Percentiles rank a stretch among this genome's conserved stretches.
Evolutionary conservation across 2,113 vertebrate genomes (phyloP).

Genomic region (Acrocephalus arundinaceus): DNA sequence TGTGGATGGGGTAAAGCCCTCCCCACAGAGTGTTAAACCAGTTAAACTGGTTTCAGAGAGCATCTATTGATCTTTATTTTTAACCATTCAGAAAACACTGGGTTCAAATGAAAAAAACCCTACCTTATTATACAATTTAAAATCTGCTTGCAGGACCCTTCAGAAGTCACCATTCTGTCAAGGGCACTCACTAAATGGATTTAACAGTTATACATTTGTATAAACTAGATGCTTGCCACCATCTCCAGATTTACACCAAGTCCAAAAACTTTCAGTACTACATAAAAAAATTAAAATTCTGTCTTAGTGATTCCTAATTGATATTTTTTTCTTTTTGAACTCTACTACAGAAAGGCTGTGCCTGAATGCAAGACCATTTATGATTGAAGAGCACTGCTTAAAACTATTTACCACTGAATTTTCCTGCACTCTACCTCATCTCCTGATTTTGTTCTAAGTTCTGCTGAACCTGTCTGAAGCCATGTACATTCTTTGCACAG

Average conservation of each 20-base stretch:
- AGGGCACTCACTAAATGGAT: neutral
- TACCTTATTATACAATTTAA: neutral
- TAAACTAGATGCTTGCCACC: neutral
- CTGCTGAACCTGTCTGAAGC: neutral
- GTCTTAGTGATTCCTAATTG: neutral
- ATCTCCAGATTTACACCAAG: neutral
- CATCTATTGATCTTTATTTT: accelerated
- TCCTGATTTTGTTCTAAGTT: neutral
- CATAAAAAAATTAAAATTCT: neutral
- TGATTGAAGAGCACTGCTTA: neutral
- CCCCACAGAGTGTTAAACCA: neutral
- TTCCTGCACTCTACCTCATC: neutral
- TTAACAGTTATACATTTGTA: neutral
- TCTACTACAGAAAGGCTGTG: neutral
- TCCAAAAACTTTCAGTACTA: neutral
- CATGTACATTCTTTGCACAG: accelerated
- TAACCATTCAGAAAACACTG: accelerated
- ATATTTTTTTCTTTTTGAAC: neutral
- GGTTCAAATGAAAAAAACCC: neutral
- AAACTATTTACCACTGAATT: neutral
- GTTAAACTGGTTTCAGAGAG: neutral
- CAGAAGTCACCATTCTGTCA: neutral
- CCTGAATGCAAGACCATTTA: neutral
- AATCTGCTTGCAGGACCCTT: neutral
- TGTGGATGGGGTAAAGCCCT: neutral